Evolutionary conservation across 2,113 vertebrate species (phyloP).

Genomic region (Rafetus swinhoei): DNA sequence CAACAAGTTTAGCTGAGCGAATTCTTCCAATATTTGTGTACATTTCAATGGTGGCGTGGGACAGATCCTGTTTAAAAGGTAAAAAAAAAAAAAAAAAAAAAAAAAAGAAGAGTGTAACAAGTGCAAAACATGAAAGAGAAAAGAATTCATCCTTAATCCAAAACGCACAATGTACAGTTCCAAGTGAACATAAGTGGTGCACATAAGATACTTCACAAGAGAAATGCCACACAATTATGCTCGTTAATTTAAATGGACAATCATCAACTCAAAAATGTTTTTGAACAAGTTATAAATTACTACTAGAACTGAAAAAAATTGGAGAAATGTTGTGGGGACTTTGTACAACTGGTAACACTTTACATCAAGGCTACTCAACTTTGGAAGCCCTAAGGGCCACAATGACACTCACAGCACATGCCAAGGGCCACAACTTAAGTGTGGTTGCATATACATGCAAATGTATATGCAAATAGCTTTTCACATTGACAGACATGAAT

Average conservation of each 20-base stretch:
- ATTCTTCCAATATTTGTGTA: constrained; percentile 89
- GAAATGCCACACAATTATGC: background rate
- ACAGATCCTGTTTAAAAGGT: constrained; percentile 86
- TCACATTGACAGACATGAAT: too few species aligned
- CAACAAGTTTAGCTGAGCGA: constrained; percentile 92
- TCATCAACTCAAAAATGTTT: background rate
- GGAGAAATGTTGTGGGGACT: background rate
- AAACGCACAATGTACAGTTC: background rate
- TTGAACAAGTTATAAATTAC: background rate
- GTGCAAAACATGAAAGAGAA: background rate
- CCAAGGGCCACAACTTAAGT: too few species aligned
- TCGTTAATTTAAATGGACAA: background rate
- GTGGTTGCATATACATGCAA: too few species aligned
- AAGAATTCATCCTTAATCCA: background rate
- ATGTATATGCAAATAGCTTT: too few species aligned
- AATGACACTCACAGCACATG: too few species aligned
- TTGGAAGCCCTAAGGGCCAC: too few species aligned
- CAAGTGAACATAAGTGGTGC: background rate
- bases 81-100: background rate
- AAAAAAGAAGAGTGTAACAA: background rate
- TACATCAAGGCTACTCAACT: background rate
- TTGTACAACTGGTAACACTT: background rate
- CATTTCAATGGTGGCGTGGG: constrained; percentile 96
- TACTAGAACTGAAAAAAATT: background rate
- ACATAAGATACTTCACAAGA: background rate